Evolutionary conservation across 2,797 vertebrate genomes (phyloP), one percentile per base, ranked within the genome.

Genomic region (Catamblyrhynchus diadema): DNA sequence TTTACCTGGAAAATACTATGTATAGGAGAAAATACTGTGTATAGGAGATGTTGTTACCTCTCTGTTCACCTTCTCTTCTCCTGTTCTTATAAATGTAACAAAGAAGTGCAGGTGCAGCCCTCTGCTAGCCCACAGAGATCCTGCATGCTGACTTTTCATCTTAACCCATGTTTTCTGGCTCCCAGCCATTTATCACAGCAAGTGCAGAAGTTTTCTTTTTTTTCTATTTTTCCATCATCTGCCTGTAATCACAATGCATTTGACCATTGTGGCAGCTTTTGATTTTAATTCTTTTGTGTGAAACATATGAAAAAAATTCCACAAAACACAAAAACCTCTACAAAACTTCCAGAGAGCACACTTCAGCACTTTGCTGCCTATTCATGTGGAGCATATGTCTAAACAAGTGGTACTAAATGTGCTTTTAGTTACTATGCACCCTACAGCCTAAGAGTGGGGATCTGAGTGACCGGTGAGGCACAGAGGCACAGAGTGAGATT

Each of bases 331-430:
- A 48, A 47, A 86, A 64, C 28, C 13, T 81, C 79, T 69, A 51
- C 77, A 81, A 72, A 94, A 93, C 62, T 90, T 94, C 14, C 50
- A 42, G 73, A 81, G 42, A 81, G 41, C 33, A 24, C 51, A 30
- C 66, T 94, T 86, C 60, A 93, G 77, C 70, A 33, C 81, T 97
- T 90, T 94, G 24, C 66, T 90, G 62, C 54, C 88, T 86, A 64
- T 88, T 92, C 75, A 72, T 50, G 32, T 75, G 62, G 61, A 67
- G 41, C 6, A 2, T 41, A 30, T n/a, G 13, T 66, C 87, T 81
- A 25, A 95, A 91, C 41, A 93, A 94, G 47, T 66, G 75, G 61
- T 35, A 78, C 41, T 86, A 83, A 90, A 69, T 64, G 35, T 57
- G 92, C 79, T 92, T 95, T 91, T 81, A 88, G 69, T 59, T 89